Base-by-base conservation (phyloP, 2,113 vertebrate genomes). In the Hippocampus guttulatus region DNA sequence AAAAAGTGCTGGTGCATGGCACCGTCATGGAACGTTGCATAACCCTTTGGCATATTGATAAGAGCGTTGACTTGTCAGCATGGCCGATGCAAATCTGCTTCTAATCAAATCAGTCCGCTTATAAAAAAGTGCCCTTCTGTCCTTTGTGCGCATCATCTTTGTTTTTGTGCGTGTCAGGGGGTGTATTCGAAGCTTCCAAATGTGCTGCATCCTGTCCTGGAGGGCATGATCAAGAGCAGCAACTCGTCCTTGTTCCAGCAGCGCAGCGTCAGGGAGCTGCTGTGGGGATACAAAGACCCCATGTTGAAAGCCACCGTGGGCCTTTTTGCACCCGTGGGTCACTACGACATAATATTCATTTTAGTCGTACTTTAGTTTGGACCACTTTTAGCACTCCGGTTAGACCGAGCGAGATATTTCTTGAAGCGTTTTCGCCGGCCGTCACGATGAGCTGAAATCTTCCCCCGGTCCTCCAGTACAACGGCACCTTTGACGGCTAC, bases 211-310 rank as follows among this genome's bases (percentile, higher is more conserved):
- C 0, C 0, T 0, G 0, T 92, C 0, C 47, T 95, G 57, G 92
- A 96, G 3, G 0, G 0, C 0, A 1, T 85, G 52, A 91, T 98
- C 25, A 89, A 88, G 8, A 0, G 5, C 0, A 93, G 82, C 68
- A 93, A 93, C 0, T 90, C 94, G 2, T 43, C 80, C 0, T 85
- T 99, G 72, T 95, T 98, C 77, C 95, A 98, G 77, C 86, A 2
- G 0, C 94, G 94, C 78, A 93, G 89, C 21, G 89, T 99, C 69
- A 93, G 73, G 54, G 96, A 98, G 69, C 0, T 99, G 3, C 78
- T 99, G 27, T 99, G 96, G 96, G 97, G 97, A 11, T 98, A 99
- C 75, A 57, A 0, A 0, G 96, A 98, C 78, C 94, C 95, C 3
- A 84, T 98, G 0, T 0, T 93, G 62, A 15, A 75, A 0, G 9